Conservation (phyloP, 2,113 vertebrate genomes). For the Paracanthobrama guichenoti region DNA sequence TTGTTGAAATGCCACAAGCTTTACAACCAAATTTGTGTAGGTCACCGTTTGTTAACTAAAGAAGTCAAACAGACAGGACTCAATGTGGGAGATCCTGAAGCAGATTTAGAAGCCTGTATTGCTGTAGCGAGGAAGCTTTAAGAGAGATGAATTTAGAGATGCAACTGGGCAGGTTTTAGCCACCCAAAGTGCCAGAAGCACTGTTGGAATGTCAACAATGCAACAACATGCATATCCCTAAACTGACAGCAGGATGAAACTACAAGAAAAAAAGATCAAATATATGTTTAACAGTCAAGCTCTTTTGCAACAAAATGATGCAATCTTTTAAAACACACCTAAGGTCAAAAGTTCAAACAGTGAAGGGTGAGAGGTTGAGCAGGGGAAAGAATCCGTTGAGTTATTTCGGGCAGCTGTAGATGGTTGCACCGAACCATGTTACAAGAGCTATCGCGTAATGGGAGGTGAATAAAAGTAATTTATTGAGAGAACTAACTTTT, state of each 20-base stretch:
- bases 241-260: not conserved
- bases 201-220: not conserved
- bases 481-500: slow-evolving; percentile 52
- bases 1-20: not conserved
- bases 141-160: not conserved
- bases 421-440: not conserved
- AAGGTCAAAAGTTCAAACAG: slow-evolving; percentile 21
- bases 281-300: not conserved
- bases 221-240: not conserved
- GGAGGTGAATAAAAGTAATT: slow-evolving; percentile 40
- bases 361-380: slow-evolving; percentile 27
- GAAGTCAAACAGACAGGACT: not conserved
- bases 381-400: slow-evolving; percentile 48
- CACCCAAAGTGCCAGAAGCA: not conserved
- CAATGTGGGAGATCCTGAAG: not conserved
- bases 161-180: not conserved
- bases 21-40: not conserved
- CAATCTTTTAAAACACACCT: slow-evolving; percentile 5
- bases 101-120: not conserved
- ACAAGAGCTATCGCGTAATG: not conserved
- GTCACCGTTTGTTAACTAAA: not conserved
- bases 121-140: not conserved
- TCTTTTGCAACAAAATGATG: not conserved
- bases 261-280: not conserved
- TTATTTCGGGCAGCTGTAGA: slow-evolving; percentile 14